Evolutionary conservation across 2,888 invertebrate species (phyloP).

Genomic region (Mythimna impura): DNA sequence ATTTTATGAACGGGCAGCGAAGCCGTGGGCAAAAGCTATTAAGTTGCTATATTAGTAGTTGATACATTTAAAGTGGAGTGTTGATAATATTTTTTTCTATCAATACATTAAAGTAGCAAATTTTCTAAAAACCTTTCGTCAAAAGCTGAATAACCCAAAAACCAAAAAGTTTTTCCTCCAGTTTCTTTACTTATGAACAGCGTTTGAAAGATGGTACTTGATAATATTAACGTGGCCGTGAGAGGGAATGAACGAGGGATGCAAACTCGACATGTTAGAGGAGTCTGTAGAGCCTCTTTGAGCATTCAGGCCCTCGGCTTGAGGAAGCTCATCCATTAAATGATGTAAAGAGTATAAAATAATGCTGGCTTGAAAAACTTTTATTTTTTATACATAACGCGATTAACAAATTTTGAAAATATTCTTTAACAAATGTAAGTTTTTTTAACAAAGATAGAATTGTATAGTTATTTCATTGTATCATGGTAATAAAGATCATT

Average conservation of each 20-base stretch:
- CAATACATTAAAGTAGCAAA: too few species aligned
- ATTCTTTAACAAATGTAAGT: background rate
- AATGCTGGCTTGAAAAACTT: background rate
- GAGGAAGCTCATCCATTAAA: slow-evolving; percentile 39
- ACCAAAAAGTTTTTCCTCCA: background rate
- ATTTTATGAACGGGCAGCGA: too few species aligned
- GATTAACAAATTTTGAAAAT: background rate
- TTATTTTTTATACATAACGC: background rate
- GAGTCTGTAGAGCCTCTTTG: slow-evolving; percentile 33
- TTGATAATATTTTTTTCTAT: too few species aligned
- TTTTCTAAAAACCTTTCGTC: background rate
- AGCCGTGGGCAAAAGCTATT: too few species aligned
- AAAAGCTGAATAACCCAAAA: slow-evolving; percentile 1
- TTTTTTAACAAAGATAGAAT: background rate
- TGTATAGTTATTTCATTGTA: background rate
- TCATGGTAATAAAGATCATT: background rate
- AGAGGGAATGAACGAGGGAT: slow-evolving; percentile 21
- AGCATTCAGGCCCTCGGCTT: slow-evolving; percentile 19
- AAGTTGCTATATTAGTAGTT: too few species aligned
- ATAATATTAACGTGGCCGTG: slow-evolving; percentile 36
- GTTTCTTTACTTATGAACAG: slow-evolving; percentile 29
- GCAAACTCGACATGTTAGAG: slow-evolving; percentile 53
- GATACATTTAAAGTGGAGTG: too few species aligned
- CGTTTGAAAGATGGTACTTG: slow-evolving; percentile 39
- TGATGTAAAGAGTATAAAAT: slow-evolving; percentile 32